A percentile compares a stretch with the other conserved stretches of the same genome.
These are phyloP conservation scores for Microtus ochrogaster DNA, from an alignment of 2,113 vertebrate species.

Conservation along the genomic window DNA sequence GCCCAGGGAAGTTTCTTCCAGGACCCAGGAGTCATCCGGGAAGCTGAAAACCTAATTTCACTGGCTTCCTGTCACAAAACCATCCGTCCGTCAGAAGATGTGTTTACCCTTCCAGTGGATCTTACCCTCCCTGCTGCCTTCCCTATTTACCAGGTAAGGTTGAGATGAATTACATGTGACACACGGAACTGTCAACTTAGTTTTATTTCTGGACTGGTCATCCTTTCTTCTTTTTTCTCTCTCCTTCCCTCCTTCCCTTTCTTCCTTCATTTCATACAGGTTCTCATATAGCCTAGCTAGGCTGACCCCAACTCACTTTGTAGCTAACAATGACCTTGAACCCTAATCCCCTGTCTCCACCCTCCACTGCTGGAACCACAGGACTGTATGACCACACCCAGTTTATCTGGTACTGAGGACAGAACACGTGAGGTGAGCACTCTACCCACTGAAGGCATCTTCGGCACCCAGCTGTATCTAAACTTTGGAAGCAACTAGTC, in stretches of 20 bases:
- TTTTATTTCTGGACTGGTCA: background rate
- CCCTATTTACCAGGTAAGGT: slow-evolving; percentile 14
- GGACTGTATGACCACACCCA: no score
- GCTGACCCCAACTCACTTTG: background rate
- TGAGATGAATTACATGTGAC: background rate
- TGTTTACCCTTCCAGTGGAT: background rate
- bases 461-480: background rate
- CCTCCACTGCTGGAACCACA: background rate
- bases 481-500: background rate
- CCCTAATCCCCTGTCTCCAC: background rate
- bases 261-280: background rate
- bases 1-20: background rate
- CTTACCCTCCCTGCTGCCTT: background rate
- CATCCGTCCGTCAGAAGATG: background rate
- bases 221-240: background rate
- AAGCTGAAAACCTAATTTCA: background rate
- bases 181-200: background rate
- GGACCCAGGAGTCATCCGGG: background rate
- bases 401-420: background rate
- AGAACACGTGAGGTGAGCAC: background rate
- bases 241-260: background rate
- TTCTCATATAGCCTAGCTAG: background rate
- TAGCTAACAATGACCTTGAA: background rate
- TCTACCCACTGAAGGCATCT: background rate
- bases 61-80: slow-evolving; percentile 2